Evolutionary conservation across 2,888 invertebrate species (phyloP).

Genomic region (Drosophila mulleri): DNA sequence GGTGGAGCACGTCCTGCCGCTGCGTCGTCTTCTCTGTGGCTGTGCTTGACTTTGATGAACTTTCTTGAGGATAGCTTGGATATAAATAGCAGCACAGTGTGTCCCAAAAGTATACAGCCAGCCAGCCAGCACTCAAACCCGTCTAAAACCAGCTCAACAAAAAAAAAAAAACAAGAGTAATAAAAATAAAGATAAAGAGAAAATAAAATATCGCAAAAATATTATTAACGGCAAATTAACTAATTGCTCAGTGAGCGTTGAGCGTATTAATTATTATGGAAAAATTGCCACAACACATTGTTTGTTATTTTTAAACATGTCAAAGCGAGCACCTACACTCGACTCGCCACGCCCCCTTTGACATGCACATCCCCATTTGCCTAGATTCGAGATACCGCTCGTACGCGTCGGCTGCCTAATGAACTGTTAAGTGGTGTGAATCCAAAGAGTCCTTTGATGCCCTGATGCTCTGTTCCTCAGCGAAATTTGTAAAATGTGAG

Average conservation of each 20-base stretch:
- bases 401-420: slow-evolving; percentile 62
- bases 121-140: slow-evolving; percentile 23
- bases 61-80: slow-evolving; percentile 44
- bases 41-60: slow-evolving; percentile 66
- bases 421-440: slow-evolving; percentile 77
- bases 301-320: slow-evolving; percentile 71
- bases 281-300: slow-evolving; percentile 33
- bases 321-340: slow-evolving; percentile 48
- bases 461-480: slow-evolving; percentile 17
- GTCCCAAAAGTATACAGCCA: slow-evolving; percentile 31
- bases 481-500: slow-evolving; percentile 13
- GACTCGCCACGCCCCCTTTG: neutral
- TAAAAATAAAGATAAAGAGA: neutral
- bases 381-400: slow-evolving; percentile 60
- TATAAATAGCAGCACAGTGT: slow-evolving; percentile 51
- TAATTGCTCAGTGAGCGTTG: slow-evolving; percentile 83
- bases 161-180: neutral
- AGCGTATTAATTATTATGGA: slow-evolving; percentile 49
- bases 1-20: slow-evolving; percentile 30
- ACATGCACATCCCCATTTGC: slow-evolving; percentile 25
- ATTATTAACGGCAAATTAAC: slow-evolving; percentile 84
- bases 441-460: slow-evolving; percentile 70
- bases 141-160: slow-evolving; percentile 43
- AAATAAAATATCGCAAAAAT: slow-evolving; percentile 13
- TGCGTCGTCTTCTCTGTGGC: slow-evolving; percentile 21